Conservation (phyloP, 2,888 invertebrate species). For the Cosmopolites sordidus region DNA sequence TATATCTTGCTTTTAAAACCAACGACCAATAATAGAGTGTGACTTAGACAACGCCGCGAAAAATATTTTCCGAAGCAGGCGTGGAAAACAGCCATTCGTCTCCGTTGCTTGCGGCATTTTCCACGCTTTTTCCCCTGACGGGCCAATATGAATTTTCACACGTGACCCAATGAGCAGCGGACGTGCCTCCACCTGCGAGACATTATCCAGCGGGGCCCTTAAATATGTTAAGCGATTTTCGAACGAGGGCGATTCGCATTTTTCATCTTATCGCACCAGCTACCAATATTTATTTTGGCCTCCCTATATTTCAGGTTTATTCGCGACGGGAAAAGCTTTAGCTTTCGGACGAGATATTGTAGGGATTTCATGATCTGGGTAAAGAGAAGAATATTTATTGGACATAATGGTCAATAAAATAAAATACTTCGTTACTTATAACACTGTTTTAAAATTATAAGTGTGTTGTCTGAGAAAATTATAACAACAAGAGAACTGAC, state of each 20-base stretch:
- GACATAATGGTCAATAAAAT: too few species aligned
- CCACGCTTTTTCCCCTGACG: slow-evolving; percentile 16
- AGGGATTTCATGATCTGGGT: too few species aligned
- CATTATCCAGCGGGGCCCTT: slow-evolving; percentile 18
- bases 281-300: slow-evolving; percentile 16
- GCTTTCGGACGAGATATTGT: too few species aligned
- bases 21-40: too few species aligned
- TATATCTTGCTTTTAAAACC: too few species aligned
- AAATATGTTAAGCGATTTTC: slow-evolving; percentile 28
- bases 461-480: too few species aligned
- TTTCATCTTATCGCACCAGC: slow-evolving; percentile 23
- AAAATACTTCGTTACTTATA: too few species aligned
- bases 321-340: neutral
- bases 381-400: too few species aligned
- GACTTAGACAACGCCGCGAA: neutral
- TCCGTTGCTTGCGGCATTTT: neutral
- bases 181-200: slow-evolving; percentile 31
- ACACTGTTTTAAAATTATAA: too few species aligned
- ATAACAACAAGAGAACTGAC: too few species aligned
- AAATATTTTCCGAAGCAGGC: neutral
- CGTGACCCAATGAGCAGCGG: slow-evolving; percentile 36
- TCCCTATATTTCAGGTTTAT: slow-evolving; percentile 16
- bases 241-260: slow-evolving; percentile 21
- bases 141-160: slow-evolving; percentile 31
- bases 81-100: neutral